Percentiles rank a stretch among this genome's conserved stretches.
phyloP scores from a whole-genome alignment of 53 echinoderm and acorn worm genomes.

The Arbacia lixula region DNA sequence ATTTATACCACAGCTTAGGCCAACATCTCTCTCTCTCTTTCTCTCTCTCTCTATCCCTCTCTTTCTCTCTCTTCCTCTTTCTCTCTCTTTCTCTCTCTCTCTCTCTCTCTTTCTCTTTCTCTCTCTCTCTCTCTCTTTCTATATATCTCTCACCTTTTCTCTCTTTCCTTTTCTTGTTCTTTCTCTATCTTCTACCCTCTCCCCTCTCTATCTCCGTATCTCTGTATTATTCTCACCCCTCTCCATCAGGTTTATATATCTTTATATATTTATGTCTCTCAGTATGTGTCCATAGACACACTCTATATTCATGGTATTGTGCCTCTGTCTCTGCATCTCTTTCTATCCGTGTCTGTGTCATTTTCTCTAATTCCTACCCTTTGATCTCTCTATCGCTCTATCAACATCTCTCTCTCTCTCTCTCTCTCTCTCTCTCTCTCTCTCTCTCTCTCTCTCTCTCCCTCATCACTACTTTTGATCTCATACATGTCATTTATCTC shows the following conservation, averaged over 20 bases:
- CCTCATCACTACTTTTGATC: neutral
- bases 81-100: neutral
- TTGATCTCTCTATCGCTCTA: neutral
- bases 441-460: constrained; percentile 1
- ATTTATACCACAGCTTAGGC: too few species aligned
- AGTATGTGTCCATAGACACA: too few species aligned
- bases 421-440: constrained; percentile 5
- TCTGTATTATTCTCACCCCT: neutral
- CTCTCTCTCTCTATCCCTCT: too few species aligned
- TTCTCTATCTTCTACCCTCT: neutral
- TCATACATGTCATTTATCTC: neutral
- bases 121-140: too few species aligned
- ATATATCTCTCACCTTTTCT: too few species aligned
- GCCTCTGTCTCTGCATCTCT: too few species aligned
- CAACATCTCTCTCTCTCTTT: neutral
- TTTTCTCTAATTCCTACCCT: too few species aligned
- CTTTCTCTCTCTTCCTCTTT: neutral
- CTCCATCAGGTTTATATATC: too few species aligned
- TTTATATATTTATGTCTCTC: too few species aligned
- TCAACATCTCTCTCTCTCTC: neutral
- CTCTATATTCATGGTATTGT: too few species aligned
- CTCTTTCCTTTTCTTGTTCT: neutral
- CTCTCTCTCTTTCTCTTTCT: constrained; percentile 7
- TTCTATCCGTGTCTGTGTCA: too few species aligned
- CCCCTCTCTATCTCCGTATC: too few species aligned